These are phyloP conservation scores for Sorex araneus DNA, from an alignment of 2,113 vertebrate species.

Conservation along the genomic window DNA sequence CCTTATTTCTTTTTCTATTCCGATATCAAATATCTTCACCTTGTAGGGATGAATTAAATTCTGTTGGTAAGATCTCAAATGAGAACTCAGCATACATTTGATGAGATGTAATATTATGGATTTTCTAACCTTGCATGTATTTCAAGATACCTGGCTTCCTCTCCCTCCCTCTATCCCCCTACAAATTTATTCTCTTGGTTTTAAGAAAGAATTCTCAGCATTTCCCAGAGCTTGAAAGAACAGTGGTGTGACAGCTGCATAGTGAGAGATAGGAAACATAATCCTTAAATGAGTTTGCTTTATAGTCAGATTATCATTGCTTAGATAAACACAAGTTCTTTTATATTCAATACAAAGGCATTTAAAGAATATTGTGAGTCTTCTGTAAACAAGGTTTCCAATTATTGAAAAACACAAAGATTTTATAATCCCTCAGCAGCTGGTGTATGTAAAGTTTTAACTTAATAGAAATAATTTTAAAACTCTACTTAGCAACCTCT, in stretches of 20 bases:
- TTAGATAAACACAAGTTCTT: conserved; percentile 77
- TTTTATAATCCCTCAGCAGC: conserved; percentile 72
- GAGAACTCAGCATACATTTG: not conserved
- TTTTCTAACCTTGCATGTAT: not conserved
- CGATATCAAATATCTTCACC: not conserved
- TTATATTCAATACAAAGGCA: conserved; percentile 71
- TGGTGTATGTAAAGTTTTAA: conserved; percentile 66
- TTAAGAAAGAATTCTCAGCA: conserved; percentile 46
- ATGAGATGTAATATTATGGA: not conserved
- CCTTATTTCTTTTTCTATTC: conserved; percentile 10
- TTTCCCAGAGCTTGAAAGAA: conserved; percentile 61
- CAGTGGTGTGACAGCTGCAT: conserved; percentile 68
- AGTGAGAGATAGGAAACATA: conserved; percentile 76
- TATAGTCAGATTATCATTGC: conserved; percentile 77
- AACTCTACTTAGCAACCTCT: conserved; percentile 62
- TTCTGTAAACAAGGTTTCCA: conserved; percentile 81
- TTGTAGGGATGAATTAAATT: not conserved
- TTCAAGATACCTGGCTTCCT: conserved; percentile 47
- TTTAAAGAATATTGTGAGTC: conserved; percentile 77
- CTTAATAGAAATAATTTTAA: conserved; percentile 80
- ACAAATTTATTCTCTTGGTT: conserved; percentile 35
- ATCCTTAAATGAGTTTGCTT: conserved; percentile 78
- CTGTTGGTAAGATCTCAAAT: not conserved
- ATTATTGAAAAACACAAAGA: conserved; percentile 79
- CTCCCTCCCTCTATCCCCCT: not conserved